Base-by-base conservation (phyloP, 1,140 invertebrate species). In the Telenomus remus region DNA sequence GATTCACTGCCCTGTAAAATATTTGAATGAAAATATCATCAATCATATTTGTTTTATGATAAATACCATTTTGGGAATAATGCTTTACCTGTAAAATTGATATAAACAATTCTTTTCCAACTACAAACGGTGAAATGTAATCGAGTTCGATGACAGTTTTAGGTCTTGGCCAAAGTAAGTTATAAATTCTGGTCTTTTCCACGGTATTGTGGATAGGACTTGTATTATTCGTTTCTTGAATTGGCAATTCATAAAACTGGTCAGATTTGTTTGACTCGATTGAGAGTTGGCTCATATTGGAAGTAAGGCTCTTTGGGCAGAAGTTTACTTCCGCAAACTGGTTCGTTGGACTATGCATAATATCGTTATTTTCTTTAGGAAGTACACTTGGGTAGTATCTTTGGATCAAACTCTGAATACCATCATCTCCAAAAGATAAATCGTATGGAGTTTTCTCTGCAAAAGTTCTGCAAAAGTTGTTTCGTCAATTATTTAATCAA, bases 161-260 rank as follows among this genome's bases (percentile, higher is more conserved):
- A 2, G 92, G 91, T 68, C 90, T 89, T 2, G 92, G 92, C 92
- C 92, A 93, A 11, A 93, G 80, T 14, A 91, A 80, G 68, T 80
- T 82, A 61, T 86, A 88, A 64, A 86, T 68, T 1, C 82, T 71
- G 9, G 71, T 69, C 79, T 83, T 86, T n/a, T 82, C 79, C 1
- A 39, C 13, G 7, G 57, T 13, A 56, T 56, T 79, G 57, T 74
- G 80, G 5, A 74, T 65, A 5, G 85, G 83, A 73, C 83, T 87
- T 8, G 84, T 81, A 39, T 78, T 82, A n/a, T 72, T 79, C 0
- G 77, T 65, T 48, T 86, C 86, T 4, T 78, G 78, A 27, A 57
- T 47, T 39, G 81, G 63, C 60, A 82, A 70, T 34, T 88, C 84
- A 49, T 83, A 88, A 33, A 81, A 63, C 10, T 81, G 81, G 53